Percentiles rank a stretch among this genome's conserved stretches.
phyloP scores from a whole-genome alignment of 2,888 invertebrate genomes.

The Dexiosoma caninum region DNA sequence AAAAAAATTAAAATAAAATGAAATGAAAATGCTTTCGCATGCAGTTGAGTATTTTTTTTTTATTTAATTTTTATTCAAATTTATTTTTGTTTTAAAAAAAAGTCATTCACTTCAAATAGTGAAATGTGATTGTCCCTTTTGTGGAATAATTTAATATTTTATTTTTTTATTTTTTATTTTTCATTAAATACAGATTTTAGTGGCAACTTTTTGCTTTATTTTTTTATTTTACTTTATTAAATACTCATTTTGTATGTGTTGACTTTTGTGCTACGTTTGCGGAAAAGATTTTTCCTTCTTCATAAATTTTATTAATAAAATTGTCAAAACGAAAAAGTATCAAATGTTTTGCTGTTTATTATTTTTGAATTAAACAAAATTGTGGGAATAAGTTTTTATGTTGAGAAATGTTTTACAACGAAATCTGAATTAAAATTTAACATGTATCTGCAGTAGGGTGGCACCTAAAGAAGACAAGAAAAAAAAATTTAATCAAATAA shows the following conservation, averaged over 20 bases:
- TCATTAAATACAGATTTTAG: too few relatives aligned
- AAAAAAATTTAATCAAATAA: too few relatives aligned
- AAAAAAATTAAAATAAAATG: too few relatives aligned
- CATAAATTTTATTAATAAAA: too few relatives aligned
- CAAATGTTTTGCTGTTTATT: conserved; percentile 6
- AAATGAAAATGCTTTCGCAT: neutral
- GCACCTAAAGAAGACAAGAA: too few relatives aligned
- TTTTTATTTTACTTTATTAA: neutral
- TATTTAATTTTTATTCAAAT: neutral
- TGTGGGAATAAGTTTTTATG: conserved; percentile 19
- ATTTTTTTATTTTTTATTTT: too few relatives aligned
- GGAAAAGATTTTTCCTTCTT: neutral
- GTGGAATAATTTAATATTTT: neutral
- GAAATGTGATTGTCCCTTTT: conserved; percentile 55
- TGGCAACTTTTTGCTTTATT: neutral
- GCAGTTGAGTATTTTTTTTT: neutral
- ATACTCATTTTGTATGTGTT: neutral
- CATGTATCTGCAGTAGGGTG: too few relatives aligned
- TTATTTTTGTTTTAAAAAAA: conserved; percentile 14
- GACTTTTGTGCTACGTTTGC: neutral
- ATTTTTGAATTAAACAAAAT: conserved; percentile 7
- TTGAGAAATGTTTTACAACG: neutral
- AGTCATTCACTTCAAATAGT: conserved; percentile 60
- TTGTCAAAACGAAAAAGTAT: neutral
- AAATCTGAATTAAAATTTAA: too few relatives aligned